These are phyloP conservation scores for Dromococcyx pavoninus DNA, from an alignment of 2,797 vertebrate genomes.

Conservation along the genomic window DNA sequence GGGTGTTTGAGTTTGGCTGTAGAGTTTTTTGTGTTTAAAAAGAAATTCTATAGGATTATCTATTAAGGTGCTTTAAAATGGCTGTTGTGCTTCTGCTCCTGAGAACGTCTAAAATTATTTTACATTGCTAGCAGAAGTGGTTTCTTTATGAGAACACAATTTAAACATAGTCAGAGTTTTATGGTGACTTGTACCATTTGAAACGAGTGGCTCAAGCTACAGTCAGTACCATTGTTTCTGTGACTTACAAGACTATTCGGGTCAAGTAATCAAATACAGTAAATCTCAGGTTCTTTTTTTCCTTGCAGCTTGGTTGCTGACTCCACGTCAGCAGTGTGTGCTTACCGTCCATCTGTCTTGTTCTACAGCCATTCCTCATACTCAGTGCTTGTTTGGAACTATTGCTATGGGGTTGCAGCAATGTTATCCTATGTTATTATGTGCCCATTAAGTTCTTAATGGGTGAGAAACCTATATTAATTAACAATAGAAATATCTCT, in stretches of 20 bases:
- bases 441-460: neutral
- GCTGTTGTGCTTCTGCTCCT: neutral
- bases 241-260: neutral
- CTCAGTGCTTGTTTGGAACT: neutral
- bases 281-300: neutral
- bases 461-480: neutral
- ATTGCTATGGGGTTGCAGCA: neutral
- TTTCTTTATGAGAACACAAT: neutral
- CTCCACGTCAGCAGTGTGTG: neutral
- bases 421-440: neutral
- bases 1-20: neutral
- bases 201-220: accelerated
- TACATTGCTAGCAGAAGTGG: neutral
- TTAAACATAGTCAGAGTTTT: neutral
- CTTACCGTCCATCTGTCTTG: neutral
- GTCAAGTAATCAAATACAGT: neutral
- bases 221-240: accelerated
- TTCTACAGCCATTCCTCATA: neutral
- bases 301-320: neutral
- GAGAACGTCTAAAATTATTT: neutral
- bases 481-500: neutral
- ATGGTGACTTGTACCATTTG: neutral
- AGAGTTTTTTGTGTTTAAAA: neutral
- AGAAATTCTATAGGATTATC: neutral
- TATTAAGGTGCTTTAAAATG: neutral